These are phyloP conservation scores for Hesperophylax magnus DNA, from an alignment of 1,140 invertebrate genomes.

Conservation along the genomic window DNA sequence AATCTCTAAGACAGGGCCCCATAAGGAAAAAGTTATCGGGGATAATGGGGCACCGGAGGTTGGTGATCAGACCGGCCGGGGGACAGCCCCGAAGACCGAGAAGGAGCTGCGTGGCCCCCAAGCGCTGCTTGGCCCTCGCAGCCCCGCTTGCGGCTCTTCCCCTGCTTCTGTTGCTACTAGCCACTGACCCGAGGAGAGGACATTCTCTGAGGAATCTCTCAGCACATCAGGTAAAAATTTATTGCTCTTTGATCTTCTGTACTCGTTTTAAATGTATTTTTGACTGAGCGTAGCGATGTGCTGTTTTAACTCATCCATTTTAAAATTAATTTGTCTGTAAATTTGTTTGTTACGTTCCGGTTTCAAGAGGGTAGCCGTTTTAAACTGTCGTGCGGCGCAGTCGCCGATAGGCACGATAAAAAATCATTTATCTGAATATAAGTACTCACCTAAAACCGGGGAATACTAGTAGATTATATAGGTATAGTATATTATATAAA, in stretches of 20 bases:
- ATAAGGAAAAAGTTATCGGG: conserved; percentile 43
- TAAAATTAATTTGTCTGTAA: too few species aligned
- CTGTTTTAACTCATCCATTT: too few species aligned
- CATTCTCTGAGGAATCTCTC: conserved; percentile 46
- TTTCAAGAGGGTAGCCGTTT: too few species aligned
- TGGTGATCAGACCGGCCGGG: conserved; percentile 35
- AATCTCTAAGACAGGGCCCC: conserved; percentile 31
- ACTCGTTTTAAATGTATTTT: too few species aligned
- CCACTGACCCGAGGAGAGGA: conserved; percentile 53
- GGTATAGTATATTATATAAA: too few species aligned
- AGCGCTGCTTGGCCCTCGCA: conserved; percentile 48
- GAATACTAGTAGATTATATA: too few species aligned
- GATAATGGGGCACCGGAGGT: conserved; percentile 42
- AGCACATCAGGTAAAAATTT: conserved; percentile 44
- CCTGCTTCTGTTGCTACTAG: conserved; percentile 50
- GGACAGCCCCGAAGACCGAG: background rate
- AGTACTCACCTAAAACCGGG: too few species aligned
- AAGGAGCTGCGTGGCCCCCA: conserved; percentile 47
- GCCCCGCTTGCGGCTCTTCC: conserved; percentile 51
- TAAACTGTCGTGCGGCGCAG: too few species aligned
- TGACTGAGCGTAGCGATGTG: too few species aligned
- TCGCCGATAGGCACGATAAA: too few species aligned
- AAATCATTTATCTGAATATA: too few species aligned
- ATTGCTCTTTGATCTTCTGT: background rate
- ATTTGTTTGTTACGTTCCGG: too few species aligned